Base-by-base conservation (phyloP, 2,797 vertebrate species). In the Lutjanus campechanus region DNA sequence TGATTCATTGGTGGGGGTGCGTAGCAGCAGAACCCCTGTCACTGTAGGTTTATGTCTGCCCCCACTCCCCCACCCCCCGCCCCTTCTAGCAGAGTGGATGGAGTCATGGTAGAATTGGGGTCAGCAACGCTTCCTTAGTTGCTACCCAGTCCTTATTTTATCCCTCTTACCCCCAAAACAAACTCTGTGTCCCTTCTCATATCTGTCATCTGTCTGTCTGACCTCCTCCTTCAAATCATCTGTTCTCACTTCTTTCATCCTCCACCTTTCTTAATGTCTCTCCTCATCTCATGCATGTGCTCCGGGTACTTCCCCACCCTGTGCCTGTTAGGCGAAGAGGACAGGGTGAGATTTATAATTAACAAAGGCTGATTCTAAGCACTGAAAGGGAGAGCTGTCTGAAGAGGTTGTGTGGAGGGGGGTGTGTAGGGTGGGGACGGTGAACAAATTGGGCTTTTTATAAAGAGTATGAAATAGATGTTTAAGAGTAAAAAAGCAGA, bases 21-120 rank as follows among this genome's bases (percentile, higher is more conserved):
- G 44, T 78, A 83, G 85, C 82, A 81, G 79, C 82, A 82, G 84
- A 83, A 77, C 65, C 80, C 63, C 84, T 92, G 90, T 92, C 92
- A 93, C 88, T 92, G 66, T 84, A 80, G 84, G 77, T 95, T 94
- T 92, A 80, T 2, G 82, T 93, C 91, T 87, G 51, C 46, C 65
- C 73, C 25, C n/a, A n/a, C n/a, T n/a, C 58, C 47, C 65, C 67
- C 36, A 51, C 54, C 54, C 58, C 62, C 36, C 40, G 0, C 47
- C 22, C 75, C 75, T 73, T 43, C 53, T 29, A 81, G 79, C 82
- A 77, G 56, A 84, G 85, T 36, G 29, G 25, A 25, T 76, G 11
- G 55, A 91, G 86, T 91, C 89, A 81, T 80, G 78, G 83, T 73
- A 87, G 83, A 94, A 95, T 92, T n/a, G 71, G 87, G 93, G 93